phyloP scores from a whole-genome alignment of 2,113 vertebrate species.

The Phylloscopus whistleri region DNA sequence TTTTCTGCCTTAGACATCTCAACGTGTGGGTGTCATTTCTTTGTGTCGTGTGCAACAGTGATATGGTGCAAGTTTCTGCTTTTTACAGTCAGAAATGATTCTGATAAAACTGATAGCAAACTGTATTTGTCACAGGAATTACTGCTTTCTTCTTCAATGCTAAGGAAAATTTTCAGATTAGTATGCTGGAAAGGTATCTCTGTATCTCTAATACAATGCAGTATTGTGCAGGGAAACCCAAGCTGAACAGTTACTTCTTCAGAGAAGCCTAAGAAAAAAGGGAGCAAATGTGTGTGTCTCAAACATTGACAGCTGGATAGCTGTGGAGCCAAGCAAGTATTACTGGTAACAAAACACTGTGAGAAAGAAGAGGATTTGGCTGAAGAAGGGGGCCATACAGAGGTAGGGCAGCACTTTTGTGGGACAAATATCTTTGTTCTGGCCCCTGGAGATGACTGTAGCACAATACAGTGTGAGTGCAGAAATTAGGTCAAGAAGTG shows the following conservation, averaged over 20 bases:
- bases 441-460: not conserved
- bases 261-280: not conserved
- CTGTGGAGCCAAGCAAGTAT: not conserved
- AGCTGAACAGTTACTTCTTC: not conserved
- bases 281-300: not conserved
- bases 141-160: not conserved
- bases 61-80: not conserved
- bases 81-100: not conserved
- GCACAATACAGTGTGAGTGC: not conserved
- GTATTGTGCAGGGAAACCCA: not conserved
- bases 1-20: no score
- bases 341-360: not conserved
- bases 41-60: no score
- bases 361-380: not conserved
- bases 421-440: not conserved
- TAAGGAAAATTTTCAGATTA: not conserved
- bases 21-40: no score
- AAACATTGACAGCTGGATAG: not conserved
- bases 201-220: not conserved
- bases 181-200: not conserved
- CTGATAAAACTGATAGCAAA: not conserved
- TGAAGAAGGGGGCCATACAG: accelerated
- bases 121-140: not conserved
- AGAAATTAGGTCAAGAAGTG: not conserved
- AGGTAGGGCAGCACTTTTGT: not conserved